Percentiles rank a stretch among this genome's conserved stretches.
phyloP scores from a whole-genome alignment of 2,888 invertebrate genomes.

The Eretmocerus hayati region DNA sequence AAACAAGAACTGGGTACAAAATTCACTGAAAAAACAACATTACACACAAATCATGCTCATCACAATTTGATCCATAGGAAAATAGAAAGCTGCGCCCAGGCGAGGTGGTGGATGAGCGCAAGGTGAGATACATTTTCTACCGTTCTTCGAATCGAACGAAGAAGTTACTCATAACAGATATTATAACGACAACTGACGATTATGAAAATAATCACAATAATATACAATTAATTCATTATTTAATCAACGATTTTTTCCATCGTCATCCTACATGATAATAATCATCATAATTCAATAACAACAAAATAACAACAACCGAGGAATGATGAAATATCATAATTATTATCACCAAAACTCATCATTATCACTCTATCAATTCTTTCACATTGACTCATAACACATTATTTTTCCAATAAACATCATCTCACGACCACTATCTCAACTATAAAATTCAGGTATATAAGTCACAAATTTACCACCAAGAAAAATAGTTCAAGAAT shows the following conservation, averaged over 20 bases:
- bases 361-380: too few species aligned
- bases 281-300: constrained; percentile 16
- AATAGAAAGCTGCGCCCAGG: constrained; percentile 89
- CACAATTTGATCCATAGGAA: constrained; percentile 57
- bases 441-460: too few species aligned
- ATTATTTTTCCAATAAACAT: too few species aligned
- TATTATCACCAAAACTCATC: constrained; percentile 11
- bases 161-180: constrained; percentile 13
- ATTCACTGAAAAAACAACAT: constrained; percentile 8
- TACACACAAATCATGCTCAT: constrained; percentile 32
- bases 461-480: too few species aligned
- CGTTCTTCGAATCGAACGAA: constrained; percentile 16
- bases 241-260: constrained; percentile 7
- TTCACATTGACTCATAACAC: too few species aligned
- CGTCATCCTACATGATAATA: constrained; percentile 9
- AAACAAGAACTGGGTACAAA: not conserved
- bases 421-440: too few species aligned
- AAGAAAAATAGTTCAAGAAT: too few species aligned
- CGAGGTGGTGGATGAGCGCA: constrained; percentile 88
- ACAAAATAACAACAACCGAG: constrained; percentile 18
- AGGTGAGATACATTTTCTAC: constrained; percentile 56
- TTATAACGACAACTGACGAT: constrained; percentile 9
- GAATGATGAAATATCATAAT: constrained; percentile 16
- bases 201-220: constrained; percentile 16
- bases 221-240: constrained; percentile 2